Percentiles rank a stretch among this genome's conserved stretches.
phyloP scores from a whole-genome alignment of 2,113 vertebrate genomes.

The Crypturellus undulatus region DNA sequence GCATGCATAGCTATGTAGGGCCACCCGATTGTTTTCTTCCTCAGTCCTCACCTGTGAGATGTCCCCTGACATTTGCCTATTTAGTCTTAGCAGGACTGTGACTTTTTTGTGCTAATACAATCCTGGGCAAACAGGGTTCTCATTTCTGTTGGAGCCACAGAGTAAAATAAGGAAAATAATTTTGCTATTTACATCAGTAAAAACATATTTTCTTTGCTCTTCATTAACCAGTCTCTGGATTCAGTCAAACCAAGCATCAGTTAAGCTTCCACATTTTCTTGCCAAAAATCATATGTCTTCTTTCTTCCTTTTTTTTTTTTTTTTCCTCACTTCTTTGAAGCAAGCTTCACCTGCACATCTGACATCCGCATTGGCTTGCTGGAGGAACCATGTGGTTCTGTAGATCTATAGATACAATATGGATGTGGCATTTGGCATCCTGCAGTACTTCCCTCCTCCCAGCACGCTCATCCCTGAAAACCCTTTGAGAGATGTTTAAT shows the following conservation, averaged over 20 bases:
- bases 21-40: neutral
- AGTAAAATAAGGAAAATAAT: slow-evolving; percentile 15
- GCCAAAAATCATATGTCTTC: slow-evolving; percentile 7
- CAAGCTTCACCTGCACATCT: neutral
- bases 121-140: neutral
- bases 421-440: neutral
- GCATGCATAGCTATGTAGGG: neutral
- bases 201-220: neutral
- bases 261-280: neutral
- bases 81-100: neutral
- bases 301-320: neutral
- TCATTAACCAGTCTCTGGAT: neutral
- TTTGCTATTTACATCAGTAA: neutral
- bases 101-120: neutral
- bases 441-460: neutral
- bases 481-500: neutral
- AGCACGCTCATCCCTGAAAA: neutral
- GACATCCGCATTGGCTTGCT: neutral
- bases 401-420: neutral
- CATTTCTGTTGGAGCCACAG: slow-evolving; percentile 5
- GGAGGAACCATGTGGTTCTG: neutral
- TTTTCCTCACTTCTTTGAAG: neutral
- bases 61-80: neutral
- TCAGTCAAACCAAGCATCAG: neutral
- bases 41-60: neutral